Conservation (phyloP, 2,797 vertebrate species). For the Natrix natrix region DNA sequence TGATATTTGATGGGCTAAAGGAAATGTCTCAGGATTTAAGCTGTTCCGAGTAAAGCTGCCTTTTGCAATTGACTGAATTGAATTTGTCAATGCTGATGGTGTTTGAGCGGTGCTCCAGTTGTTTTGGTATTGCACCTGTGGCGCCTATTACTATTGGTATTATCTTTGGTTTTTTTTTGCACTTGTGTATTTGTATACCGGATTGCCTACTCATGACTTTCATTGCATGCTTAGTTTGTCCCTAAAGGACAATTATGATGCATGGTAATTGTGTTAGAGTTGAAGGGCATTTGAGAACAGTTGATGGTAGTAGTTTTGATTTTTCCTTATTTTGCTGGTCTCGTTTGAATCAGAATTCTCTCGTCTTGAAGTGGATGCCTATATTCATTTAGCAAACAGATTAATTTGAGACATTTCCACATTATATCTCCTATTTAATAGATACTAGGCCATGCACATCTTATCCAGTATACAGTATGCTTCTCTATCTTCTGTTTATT, state of each 20-base stretch:
- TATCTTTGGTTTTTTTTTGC: neutral
- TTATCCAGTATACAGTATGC: neutral
- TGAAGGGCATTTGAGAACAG: neutral
- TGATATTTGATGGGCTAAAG: neutral
- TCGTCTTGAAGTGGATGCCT: neutral
- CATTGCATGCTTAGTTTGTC: neutral
- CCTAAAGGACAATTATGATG: neutral
- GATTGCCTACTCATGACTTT: neutral
- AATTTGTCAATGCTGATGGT: neutral
- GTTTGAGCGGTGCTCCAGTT: neutral
- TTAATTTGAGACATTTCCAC: neutral
- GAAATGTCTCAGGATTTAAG: neutral
- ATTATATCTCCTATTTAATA: neutral
- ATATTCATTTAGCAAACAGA: neutral
- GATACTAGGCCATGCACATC: neutral
- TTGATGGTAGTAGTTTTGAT: neutral
- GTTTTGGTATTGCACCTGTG: neutral
- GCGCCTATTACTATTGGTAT: neutral
- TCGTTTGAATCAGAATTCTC: neutral
- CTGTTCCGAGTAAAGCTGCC: neutral
- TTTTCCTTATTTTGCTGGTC: neutral
- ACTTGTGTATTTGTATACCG: neutral
- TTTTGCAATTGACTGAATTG: neutral
- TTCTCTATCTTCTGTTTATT: neutral
- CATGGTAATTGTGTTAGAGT: neutral